A percentile compares a stretch with the other conserved stretches of the same genome.
phyloP scores from a whole-genome alignment of 2,888 invertebrate species.

The Drosophila setosimentum region DNA sequence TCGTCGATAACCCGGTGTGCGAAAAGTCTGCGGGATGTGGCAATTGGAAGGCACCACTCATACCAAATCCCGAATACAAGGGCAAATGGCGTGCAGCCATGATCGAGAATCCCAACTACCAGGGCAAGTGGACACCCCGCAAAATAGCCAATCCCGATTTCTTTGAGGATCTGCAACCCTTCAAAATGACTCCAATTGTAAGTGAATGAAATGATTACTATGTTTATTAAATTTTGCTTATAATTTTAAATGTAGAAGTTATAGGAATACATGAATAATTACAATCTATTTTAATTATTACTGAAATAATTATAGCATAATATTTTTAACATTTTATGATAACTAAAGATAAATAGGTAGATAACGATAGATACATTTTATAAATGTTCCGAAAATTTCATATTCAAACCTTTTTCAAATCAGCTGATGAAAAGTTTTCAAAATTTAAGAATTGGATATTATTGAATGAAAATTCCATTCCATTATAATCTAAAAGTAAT shows the following conservation, averaged over 20 bases:
- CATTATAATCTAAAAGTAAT: background rate
- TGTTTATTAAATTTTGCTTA: background rate
- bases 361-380: too few relatives aligned
- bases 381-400: background rate
- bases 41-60: constrained; percentile 92
- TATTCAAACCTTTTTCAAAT: background rate
- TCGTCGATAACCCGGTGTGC: constrained; percentile 95
- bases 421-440: background rate
- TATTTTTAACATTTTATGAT: background rate
- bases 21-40: constrained; percentile 94
- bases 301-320: too few relatives aligned
- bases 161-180: constrained; percentile 96
- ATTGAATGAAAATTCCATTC: background rate
- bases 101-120: constrained; percentile 96
- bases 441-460: background rate
- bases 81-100: constrained; percentile 96
- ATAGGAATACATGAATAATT: background rate
- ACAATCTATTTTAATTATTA: background rate
- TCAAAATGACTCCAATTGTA: constrained; percentile 95
- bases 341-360: background rate
- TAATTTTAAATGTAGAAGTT: background rate
- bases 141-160: constrained; percentile 96
- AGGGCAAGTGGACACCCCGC: constrained; percentile 96
- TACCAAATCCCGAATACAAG: constrained; percentile 96
- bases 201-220: constrained; percentile 83